These are phyloP conservation scores for Trichosurus vulpecula DNA, from an alignment of 2,797 vertebrate species.

Conservation along the genomic window DNA sequence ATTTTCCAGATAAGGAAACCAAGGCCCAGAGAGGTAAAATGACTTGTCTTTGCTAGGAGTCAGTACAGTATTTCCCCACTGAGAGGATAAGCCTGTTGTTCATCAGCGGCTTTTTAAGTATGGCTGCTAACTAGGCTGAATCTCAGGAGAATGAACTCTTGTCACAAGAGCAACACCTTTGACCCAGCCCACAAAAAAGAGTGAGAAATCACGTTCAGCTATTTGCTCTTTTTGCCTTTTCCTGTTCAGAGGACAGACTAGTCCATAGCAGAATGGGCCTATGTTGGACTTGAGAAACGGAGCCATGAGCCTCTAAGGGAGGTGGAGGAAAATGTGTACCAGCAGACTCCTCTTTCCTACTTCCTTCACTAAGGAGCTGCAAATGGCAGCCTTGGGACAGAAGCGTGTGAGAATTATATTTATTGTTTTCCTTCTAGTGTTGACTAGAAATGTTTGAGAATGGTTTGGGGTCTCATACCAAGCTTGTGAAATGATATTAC, in stretches of 20 bases:
- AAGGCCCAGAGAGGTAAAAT: background rate
- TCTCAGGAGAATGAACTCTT: background rate
- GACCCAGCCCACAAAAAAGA: background rate
- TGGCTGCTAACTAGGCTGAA: background rate
- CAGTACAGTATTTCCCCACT: background rate
- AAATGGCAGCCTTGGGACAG: background rate
- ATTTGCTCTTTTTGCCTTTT: background rate
- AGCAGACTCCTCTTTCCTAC: background rate
- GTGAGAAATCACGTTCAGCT: background rate
- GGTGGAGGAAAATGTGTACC: background rate
- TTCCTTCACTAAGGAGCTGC: background rate
- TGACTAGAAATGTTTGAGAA: background rate
- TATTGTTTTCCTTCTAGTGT: background rate
- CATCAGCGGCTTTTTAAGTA: background rate
- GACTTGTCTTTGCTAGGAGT: background rate
- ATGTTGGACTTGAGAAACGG: background rate
- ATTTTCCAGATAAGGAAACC: too few relatives aligned
- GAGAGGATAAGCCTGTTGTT: background rate
- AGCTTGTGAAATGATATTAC: background rate
- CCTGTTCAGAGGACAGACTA: background rate
- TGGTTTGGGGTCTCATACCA: background rate
- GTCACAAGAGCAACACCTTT: background rate
- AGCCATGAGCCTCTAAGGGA: background rate
- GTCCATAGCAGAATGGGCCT: too few relatives aligned
- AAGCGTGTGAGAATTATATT: background rate